Evolutionary conservation across 1,140 invertebrate genomes (phyloP), one percentile per base, ranked within the genome.

Genomic region (Scaptomyza hsui): DNA sequence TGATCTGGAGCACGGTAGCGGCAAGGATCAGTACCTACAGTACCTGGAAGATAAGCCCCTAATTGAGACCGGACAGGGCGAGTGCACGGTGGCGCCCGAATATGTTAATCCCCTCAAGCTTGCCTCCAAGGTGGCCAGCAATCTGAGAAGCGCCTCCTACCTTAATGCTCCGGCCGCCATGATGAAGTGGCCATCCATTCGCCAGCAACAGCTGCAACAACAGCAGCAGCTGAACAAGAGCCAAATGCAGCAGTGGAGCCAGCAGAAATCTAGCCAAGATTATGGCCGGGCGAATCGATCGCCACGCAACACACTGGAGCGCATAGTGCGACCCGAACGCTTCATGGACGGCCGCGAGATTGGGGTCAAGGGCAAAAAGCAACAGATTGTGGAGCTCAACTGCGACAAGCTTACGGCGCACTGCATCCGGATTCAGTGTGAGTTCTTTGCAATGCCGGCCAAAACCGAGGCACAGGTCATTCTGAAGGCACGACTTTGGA

Each of bases 401-500:
- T 98, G 97, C 86, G 93, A 94, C 71, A 92, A 94, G 41, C 94
- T 94, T 7, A 96, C 96, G 4, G 97, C 97, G 0, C 95, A 96
- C 71, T 99, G 97, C 89, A 95, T 97, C n/a, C 94, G 94, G 65
- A 96, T 99, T 53, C 93, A 92, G 45, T 99, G 97, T 89, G 93
- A 94, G 0, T 94, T 99, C 53, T 94, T 95, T 71, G 95, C 96
- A 73, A 93, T 98, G 56, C 93, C 94, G 18, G 93, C 94, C 18
- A 94, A 95, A 78, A 94, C 96, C 63, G 94, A 95, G 77, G 95
- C 95, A 1, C 95, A 95, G 1, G 96, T 98, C 64, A 94, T 94
- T 37, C 94, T 98, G 15, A 94, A 94, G 81, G 95, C 97, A 1
- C 94, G 96, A 49, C 92, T 99, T 5, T 98, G 97, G 97, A 98